These are phyloP conservation scores for Caenorhabditis macrosperma DNA, from an alignment of 2,888 invertebrate species.

Conservation along the genomic window DNA sequence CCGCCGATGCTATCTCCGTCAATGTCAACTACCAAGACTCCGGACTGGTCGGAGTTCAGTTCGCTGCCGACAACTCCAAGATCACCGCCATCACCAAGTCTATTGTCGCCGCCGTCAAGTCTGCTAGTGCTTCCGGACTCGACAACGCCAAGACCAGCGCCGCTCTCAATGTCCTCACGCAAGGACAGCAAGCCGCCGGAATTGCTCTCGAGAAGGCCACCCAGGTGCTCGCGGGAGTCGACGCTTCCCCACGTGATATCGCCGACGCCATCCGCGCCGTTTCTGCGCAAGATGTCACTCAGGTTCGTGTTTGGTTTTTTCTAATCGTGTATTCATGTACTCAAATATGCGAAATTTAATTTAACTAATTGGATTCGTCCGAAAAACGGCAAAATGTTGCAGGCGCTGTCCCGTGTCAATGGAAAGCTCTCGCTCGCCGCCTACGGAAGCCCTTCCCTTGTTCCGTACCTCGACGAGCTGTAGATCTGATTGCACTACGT, in stretches of 20 bases:
- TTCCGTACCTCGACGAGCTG: constrained; percentile 77
- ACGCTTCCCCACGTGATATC: constrained; percentile 71
- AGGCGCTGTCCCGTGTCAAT: constrained; percentile 71
- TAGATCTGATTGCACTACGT: no score
- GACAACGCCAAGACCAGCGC: constrained; percentile 53
- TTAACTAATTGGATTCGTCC: constrained; percentile 14
- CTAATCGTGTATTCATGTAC: constrained; percentile 5
- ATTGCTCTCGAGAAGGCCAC: constrained; percentile 70
- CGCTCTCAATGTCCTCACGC: constrained; percentile 52
- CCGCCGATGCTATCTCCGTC: constrained; percentile 63
- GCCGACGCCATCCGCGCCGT: constrained; percentile 68
- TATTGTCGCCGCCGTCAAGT: constrained; percentile 55
- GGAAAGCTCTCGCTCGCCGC: constrained; percentile 74
- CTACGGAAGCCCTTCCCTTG: constrained; percentile 69
- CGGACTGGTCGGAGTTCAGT: constrained; percentile 66
- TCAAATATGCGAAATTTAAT: constrained; percentile 11
- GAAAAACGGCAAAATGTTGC: constrained; percentile 22
- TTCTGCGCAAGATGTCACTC: constrained; percentile 72
- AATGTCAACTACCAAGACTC: constrained; percentile 72
- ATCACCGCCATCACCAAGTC: constrained; percentile 40
- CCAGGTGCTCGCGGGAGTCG: constrained; percentile 70
- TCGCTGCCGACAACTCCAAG: constrained; percentile 43
- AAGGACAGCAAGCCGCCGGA: constrained; percentile 52
- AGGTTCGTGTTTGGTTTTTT: constrained; percentile 57
- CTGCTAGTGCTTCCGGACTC: constrained; percentile 49